A percentile compares a stretch with the other conserved stretches of the same genome.
phyloP scores from a whole-genome alignment of 2,113 vertebrate species.

The Chroicocephalus ridibundus region DNA sequence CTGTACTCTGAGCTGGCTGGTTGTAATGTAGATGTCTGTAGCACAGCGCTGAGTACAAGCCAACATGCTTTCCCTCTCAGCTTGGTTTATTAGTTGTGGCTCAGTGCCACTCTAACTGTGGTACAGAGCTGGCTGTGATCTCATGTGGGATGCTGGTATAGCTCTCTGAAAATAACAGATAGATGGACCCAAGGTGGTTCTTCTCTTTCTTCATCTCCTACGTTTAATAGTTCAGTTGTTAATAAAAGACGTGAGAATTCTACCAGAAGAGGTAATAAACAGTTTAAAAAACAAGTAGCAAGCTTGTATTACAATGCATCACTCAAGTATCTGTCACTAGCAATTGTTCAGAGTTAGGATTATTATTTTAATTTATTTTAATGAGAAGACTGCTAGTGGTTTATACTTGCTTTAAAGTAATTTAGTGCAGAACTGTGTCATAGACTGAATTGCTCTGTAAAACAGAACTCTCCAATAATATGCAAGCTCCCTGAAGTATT shows the following conservation, averaged over 20 bases:
- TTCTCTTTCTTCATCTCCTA: background rate
- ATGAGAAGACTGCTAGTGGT: background rate
- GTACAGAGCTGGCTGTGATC: background rate
- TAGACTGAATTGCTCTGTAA: background rate
- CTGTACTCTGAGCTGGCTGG: background rate
- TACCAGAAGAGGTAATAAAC: background rate
- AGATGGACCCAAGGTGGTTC: background rate
- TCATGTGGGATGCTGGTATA: background rate
- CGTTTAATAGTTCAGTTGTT: background rate
- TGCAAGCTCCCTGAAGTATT: background rate
- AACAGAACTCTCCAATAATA: background rate
- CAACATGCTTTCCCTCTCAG: background rate
- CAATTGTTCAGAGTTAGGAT: background rate
- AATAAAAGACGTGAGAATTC: conserved; percentile 13
- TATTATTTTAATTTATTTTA: background rate
- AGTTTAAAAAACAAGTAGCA: background rate
- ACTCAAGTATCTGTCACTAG: background rate
- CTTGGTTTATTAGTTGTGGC: background rate
- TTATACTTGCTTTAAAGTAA: background rate
- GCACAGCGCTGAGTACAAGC: background rate
- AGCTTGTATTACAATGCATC: background rate
- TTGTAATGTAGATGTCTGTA: background rate
- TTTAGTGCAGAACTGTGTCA: background rate
- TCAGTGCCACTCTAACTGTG: background rate
- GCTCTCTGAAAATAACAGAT: background rate